These are phyloP conservation scores for Melangyna quadrimaculata DNA, from an alignment of 2,888 invertebrate genomes.

Conservation along the genomic window DNA sequence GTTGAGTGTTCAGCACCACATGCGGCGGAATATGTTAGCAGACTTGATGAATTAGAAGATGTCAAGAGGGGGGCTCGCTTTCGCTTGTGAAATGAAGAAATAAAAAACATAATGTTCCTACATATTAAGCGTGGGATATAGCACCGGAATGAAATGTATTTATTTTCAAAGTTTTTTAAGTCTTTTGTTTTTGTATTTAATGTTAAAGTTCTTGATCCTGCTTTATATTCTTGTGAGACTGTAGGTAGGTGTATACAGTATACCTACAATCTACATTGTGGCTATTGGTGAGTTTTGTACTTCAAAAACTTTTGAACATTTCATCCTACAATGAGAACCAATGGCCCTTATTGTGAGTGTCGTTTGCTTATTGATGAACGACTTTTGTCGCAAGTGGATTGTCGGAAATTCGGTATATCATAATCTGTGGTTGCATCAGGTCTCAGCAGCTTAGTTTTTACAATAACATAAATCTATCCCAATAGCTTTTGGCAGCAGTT, in stretches of 20 bases:
- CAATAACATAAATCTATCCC: too few species aligned
- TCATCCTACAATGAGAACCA: background rate
- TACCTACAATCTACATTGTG: background rate
- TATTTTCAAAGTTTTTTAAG: background rate
- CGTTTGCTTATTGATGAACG: too few species aligned
- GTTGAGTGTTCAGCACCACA: background rate
- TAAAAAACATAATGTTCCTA: background rate
- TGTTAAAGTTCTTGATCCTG: background rate
- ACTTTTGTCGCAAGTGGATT: too few species aligned
- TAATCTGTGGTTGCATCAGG: too few species aligned
- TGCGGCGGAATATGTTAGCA: background rate
- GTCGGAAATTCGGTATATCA: too few species aligned
- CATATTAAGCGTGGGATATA: background rate
- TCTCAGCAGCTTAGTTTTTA: too few species aligned
- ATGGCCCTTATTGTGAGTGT: too few species aligned
- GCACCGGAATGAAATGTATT: background rate
- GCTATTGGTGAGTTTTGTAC: background rate
- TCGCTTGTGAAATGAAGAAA: background rate
- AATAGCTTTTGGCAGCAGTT: too few species aligned
- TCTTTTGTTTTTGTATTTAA: background rate
- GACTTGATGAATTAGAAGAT: background rate
- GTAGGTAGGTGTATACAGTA: background rate
- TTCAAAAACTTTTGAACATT: background rate
- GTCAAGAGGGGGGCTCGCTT: background rate
- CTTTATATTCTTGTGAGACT: background rate